Evolutionary conservation across 2,113 vertebrate genomes (phyloP).

Genomic region (Tyrannus savana): DNA sequence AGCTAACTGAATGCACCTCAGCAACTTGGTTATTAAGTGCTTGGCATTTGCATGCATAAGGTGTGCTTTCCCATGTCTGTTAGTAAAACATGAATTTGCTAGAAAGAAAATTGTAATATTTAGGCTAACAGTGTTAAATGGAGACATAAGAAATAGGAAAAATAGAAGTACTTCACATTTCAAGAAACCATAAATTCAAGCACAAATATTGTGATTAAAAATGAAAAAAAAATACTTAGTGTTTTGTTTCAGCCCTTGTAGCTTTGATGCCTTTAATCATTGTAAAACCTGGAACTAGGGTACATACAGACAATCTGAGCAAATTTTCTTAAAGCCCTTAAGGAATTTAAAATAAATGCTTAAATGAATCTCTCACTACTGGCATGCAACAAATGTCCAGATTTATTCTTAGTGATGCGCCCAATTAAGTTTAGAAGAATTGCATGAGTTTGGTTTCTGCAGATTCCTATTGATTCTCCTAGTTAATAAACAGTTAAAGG

Average conservation of each 20-base stretch:
- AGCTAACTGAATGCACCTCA: neutral
- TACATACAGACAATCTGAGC: neutral
- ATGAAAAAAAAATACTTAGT: neutral
- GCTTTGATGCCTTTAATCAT: neutral
- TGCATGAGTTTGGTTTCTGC: slow-evolving; percentile 54
- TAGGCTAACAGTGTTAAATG: neutral
- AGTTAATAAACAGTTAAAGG: slow-evolving; percentile 84
- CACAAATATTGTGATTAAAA: neutral
- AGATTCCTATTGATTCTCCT: slow-evolving; percentile 69
- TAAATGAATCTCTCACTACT: slow-evolving; percentile 13
- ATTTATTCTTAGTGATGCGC: neutral
- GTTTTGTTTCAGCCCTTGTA: neutral
- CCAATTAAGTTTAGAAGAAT: slow-evolving; percentile 63
- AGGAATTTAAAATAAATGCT: slow-evolving; percentile 39
- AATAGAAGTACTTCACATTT: neutral
- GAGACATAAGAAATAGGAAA: neutral
- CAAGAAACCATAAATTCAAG: neutral
- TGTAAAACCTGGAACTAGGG: neutral
- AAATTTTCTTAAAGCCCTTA: neutral
- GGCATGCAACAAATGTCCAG: slow-evolving; percentile 23
- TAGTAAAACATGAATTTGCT: neutral
- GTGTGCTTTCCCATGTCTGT: neutral
- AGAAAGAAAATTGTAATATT: neutral
- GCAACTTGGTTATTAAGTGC: neutral
- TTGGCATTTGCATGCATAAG: neutral